Percentiles rank a stretch among this genome's conserved stretches.
Conservation (phyloP, 2,888 invertebrate genomes). For the Tolmerus cingulatus region DNA sequence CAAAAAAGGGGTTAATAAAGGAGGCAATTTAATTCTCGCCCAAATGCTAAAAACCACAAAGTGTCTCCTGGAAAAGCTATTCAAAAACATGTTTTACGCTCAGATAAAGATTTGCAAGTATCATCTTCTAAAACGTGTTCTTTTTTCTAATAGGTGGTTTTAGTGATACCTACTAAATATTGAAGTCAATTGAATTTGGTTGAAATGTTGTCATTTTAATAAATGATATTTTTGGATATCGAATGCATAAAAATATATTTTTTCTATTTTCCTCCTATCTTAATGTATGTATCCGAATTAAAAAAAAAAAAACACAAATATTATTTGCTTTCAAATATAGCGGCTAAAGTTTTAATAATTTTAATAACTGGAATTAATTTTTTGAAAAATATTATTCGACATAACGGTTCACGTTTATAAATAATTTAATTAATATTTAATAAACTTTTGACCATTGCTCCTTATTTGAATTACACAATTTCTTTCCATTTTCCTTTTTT, state of each 20-base stretch:
- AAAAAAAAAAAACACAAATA: too few species aligned
- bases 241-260: neutral
- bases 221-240: neutral
- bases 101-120: neutral
- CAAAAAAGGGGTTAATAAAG: neutral
- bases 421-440: too few species aligned
- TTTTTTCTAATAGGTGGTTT: neutral
- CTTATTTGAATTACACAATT: too few species aligned
- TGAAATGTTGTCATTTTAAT: neutral
- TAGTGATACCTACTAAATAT: neutral
- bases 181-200: neutral
- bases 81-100: neutral
- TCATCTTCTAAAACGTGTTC: neutral
- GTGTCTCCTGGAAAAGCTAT: neutral
- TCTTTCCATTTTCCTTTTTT: too few species aligned
- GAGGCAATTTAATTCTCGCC: neutral
- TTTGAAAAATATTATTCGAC: neutral
- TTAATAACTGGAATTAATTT: neutral
- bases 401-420: too few species aligned
- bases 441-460: too few species aligned
- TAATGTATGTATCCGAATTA: too few species aligned
- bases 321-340: neutral
- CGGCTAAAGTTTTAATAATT: neutral
- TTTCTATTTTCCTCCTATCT: neutral
- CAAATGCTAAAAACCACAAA: neutral